Evolutionary conservation across 2,797 vertebrate species (phyloP).

Genomic region (Myiotriccus ornatus): DNA sequence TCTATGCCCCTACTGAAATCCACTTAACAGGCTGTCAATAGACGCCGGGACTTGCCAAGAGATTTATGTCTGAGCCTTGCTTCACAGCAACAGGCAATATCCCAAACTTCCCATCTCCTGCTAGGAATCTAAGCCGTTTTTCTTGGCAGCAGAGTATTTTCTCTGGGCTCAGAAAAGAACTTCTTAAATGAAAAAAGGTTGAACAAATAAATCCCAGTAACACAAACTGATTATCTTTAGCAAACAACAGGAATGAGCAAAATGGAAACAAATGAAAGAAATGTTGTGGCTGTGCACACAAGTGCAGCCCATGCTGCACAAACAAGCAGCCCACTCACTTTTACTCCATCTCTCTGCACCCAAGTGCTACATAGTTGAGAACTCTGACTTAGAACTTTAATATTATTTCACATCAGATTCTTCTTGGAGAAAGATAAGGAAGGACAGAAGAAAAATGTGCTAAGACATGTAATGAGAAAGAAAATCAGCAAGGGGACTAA

Average conservation of each 20-base stretch:
- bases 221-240: not conserved
- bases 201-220: not conserved
- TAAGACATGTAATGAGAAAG: not conserved
- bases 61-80: not conserved
- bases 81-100: not conserved
- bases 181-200: not conserved
- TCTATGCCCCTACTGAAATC: not conserved
- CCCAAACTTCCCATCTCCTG: not conserved
- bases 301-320: not conserved
- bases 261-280: not conserved
- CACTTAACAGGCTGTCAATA: not conserved
- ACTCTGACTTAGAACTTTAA: not conserved
- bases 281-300: not conserved
- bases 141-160: not conserved
- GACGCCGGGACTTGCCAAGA: fast-evolving
- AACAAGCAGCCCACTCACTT: not conserved
- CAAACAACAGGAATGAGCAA: not conserved
- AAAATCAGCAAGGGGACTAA: not conserved
- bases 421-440: not conserved
- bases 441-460: not conserved
- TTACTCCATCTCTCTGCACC: not conserved
- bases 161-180: not conserved
- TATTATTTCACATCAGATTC: not conserved
- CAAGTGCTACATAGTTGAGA: not conserved
- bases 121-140: not conserved